A percentile compares a stretch with the other conserved stretches of the same genome.
These are phyloP conservation scores for Trachymyrmex septentrionalis DNA, from an alignment of 1,140 invertebrate genomes.

Conservation along the genomic window DNA sequence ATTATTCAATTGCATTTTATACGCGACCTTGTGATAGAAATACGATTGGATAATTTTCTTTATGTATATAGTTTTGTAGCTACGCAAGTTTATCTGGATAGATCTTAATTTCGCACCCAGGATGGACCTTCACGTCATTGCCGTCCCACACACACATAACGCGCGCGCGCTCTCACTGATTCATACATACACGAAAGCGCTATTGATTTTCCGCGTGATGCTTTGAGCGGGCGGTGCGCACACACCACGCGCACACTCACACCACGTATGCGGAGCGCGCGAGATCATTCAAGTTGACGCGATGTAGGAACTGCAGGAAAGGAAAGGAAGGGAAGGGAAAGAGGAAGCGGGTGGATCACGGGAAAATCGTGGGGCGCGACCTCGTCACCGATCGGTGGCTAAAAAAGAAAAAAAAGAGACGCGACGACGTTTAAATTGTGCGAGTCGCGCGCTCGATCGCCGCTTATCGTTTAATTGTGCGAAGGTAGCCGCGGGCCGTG, in stretches of 20 bases:
- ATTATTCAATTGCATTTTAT: no score
- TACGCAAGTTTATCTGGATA: no score
- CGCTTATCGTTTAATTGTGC: neutral
- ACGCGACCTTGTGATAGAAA: no score
- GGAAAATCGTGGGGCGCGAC: neutral
- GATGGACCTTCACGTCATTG: no score
- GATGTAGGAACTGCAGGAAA: neutral
- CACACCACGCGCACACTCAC: slow-evolving; percentile 75
- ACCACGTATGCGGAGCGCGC: slow-evolving; percentile 70
- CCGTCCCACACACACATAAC: neutral
- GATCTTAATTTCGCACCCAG: neutral
- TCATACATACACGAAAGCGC: slow-evolving; percentile 58
- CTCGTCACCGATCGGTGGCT: neutral
- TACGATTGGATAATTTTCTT: no score
- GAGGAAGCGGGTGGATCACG: neutral
- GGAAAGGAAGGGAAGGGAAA: neutral
- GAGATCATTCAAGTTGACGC: slow-evolving; percentile 75
- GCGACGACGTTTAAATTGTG: neutral
- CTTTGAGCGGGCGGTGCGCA: slow-evolving; percentile 78
- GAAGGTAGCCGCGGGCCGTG: slow-evolving; percentile 14
- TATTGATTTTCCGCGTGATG: slow-evolving; percentile 82
- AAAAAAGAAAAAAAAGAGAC: neutral
- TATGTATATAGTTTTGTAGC: no score
- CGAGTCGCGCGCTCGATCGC: neutral
- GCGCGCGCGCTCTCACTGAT: neutral